Conservation (phyloP, 2,888 invertebrate genomes). For the Drosophila tanythrix region DNA sequence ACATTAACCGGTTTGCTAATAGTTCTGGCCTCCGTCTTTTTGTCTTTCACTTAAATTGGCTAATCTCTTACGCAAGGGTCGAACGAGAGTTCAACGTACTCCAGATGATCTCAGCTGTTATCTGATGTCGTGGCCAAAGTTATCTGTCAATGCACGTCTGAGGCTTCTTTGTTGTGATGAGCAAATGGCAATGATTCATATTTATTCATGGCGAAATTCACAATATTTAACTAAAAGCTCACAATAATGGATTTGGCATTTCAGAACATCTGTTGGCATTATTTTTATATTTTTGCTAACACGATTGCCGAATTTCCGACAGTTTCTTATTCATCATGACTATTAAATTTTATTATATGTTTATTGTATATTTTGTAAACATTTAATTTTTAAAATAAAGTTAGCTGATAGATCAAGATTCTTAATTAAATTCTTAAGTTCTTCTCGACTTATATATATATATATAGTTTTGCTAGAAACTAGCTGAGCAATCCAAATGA, state of each 20-base stretch:
- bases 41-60: conserved; percentile 53
- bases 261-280: not conserved
- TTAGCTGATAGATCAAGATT: not conserved
- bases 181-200: conserved; percentile 17
- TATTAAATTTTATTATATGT: not conserved
- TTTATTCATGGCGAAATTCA: not conserved
- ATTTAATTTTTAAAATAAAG: not conserved
- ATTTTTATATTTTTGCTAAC: not conserved
- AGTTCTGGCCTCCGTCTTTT: conserved; percentile 50
- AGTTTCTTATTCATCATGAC: not conserved
- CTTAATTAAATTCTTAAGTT: not conserved
- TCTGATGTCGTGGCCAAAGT: conserved; percentile 11
- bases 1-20: conserved; percentile 59
- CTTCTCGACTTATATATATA: not conserved
- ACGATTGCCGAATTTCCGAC: not conserved
- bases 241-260: conserved; percentile 3
- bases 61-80: conserved; percentile 61
- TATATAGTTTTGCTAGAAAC: not conserved
- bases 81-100: conserved; percentile 40
- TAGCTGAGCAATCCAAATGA: not conserved
- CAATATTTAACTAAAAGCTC: conserved; percentile 3
- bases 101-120: conserved; percentile 41
- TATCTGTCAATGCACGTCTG: not conserved
- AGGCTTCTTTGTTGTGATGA: conserved; percentile 11
- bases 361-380: not conserved